Evolutionary conservation across 2,113 vertebrate species (phyloP).

Genomic region (Elgaria multicarinata): DNA sequence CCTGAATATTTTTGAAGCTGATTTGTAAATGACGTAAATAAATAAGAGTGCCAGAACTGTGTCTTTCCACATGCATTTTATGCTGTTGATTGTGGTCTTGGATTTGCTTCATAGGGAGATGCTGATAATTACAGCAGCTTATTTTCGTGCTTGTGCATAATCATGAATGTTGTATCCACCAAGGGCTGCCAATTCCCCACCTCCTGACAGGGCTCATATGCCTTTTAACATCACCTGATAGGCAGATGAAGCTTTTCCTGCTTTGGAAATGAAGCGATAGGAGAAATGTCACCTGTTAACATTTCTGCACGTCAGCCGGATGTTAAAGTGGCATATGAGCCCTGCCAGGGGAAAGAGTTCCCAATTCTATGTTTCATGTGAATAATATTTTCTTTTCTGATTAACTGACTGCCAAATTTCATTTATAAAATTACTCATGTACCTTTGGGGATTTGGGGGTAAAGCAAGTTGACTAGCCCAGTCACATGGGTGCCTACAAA

Average conservation of each 20-base stretch:
- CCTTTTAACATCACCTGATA: background rate
- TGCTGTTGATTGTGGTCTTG: accelerated
- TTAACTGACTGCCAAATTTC: background rate
- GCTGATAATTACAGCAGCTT: background rate
- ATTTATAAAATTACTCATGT: background rate
- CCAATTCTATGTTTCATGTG: background rate
- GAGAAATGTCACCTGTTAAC: background rate
- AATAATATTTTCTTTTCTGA: background rate
- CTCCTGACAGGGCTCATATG: background rate
- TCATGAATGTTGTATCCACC: background rate
- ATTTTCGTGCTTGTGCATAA: background rate
- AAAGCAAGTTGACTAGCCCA: background rate
- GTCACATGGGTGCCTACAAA: background rate
- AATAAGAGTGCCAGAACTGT: slow-evolving; percentile 29
- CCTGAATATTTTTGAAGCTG: background rate
- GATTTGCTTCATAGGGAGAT: background rate
- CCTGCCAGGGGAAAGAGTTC: background rate
- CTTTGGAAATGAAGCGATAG: background rate
- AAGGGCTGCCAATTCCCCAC: background rate
- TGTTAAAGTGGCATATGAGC: background rate
- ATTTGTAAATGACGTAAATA: background rate
- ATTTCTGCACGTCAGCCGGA: background rate
- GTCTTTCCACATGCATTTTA: background rate
- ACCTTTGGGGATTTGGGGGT: background rate
- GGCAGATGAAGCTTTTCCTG: background rate